Percentiles rank a stretch among this genome's conserved stretches.
These are phyloP conservation scores for Marronus borbonicus DNA, from an alignment of 2,888 invertebrate genomes.

Conservation along the genomic window DNA sequence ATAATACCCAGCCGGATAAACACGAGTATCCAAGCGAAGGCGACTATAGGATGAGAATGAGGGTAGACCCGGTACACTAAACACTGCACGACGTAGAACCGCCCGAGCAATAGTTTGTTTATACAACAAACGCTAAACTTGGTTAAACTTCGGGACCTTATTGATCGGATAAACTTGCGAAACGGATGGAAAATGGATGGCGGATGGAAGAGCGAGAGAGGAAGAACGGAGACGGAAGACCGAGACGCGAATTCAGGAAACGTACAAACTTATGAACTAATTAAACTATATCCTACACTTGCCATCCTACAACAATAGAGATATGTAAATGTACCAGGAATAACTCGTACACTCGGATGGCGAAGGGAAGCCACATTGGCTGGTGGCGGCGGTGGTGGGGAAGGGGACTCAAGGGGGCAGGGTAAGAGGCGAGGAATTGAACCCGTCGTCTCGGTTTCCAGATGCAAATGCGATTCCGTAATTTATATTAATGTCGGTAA, in stretches of 20 bases:
- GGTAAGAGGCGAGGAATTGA: neutral
- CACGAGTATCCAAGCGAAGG: too few species aligned
- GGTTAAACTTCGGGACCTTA: slow-evolving; percentile 61
- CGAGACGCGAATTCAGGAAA: slow-evolving; percentile 65
- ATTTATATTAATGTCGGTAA: slow-evolving; percentile 42
- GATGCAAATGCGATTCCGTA: slow-evolving; percentile 40
- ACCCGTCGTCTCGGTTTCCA: slow-evolving; percentile 8
- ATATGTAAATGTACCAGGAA: slow-evolving; percentile 68
- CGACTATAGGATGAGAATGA: too few species aligned
- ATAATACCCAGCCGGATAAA: too few species aligned
- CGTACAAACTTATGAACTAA: slow-evolving; percentile 70
- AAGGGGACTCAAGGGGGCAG: neutral
- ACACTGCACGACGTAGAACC: neutral
- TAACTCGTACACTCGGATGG: slow-evolving; percentile 45
- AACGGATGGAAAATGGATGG: slow-evolving; percentile 17
- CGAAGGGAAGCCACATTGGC: neutral
- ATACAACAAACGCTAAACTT: slow-evolving; percentile 67
- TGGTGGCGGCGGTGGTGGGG: neutral
- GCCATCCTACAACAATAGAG: slow-evolving; percentile 69
- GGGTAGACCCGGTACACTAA: too few species aligned
- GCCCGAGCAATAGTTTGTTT: slow-evolving; percentile 60
- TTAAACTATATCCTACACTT: slow-evolving; percentile 70
- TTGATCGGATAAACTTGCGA: slow-evolving; percentile 68
- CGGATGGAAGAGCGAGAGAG: slow-evolving; percentile 5
- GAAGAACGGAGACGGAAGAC: slow-evolving; percentile 46